These are phyloP conservation scores for Nomada fucata DNA, from an alignment of 2,888 invertebrate species.

Conservation along the genomic window DNA sequence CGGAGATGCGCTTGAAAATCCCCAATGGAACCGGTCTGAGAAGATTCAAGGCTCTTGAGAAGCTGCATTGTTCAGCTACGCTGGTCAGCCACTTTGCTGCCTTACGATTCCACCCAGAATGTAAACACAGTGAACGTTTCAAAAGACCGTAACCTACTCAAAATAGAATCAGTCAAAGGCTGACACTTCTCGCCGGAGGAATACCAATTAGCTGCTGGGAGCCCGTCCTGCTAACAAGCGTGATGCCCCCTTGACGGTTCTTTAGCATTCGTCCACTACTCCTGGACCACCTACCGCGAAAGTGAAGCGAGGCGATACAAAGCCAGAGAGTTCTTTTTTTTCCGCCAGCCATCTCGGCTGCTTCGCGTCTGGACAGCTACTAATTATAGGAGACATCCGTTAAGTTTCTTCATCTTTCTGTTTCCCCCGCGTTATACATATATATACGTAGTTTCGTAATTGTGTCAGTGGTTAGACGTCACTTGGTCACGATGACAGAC, in stretches of 20 bases:
- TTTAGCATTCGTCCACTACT: conserved; percentile 19
- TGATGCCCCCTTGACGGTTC: conserved; percentile 60
- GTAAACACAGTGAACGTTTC: conserved; percentile 58
- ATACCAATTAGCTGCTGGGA: conserved; percentile 68
- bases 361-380: background rate
- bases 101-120: conserved; percentile 55
- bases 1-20: conserved; percentile 49
- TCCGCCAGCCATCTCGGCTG: background rate
- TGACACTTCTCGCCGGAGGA: conserved; percentile 57
- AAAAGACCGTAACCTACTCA: conserved; percentile 51
- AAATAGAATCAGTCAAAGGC: conserved; percentile 68
- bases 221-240: conserved; percentile 62
- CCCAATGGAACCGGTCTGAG: conserved; percentile 56
- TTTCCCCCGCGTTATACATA: background rate
- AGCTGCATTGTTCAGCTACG: conserved; percentile 47
- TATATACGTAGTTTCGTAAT: conserved; percentile 11
- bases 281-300: conserved; percentile 63
- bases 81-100: conserved; percentile 56
- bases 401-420: conserved; percentile 2
- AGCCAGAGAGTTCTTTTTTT: background rate
- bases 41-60: conserved; percentile 31
- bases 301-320: conserved; percentile 26
- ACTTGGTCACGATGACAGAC: too few relatives aligned
- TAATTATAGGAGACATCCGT: conserved; percentile 38
- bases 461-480: background rate